Evolutionary conservation across 2,797 vertebrate species (phyloP), one percentile per base, ranked within the genome.

Genomic region (Acridotheres tristis): DNA sequence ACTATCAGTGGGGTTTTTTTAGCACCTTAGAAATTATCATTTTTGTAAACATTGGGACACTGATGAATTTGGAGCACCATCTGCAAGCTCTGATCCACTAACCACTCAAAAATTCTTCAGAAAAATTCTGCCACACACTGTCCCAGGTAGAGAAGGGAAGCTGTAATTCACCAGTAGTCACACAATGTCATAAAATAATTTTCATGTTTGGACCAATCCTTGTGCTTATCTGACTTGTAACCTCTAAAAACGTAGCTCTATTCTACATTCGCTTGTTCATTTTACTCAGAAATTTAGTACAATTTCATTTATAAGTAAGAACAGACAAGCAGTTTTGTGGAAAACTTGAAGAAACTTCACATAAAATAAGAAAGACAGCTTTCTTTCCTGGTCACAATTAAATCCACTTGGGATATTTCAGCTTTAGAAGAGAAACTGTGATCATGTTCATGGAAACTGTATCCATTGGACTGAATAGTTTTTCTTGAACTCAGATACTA

Each of bases 351-450:
- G 23, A 80, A 91, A 27, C 10, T 45, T 67, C 18, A 50, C 21
- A 20, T 17, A 40, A 68, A 88, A 19, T 17, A 87, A 66, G 7
- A 0, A 71, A 57, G 14, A 2, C 4, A 7, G 0, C 0, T 26
- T 45, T 40, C 36, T 82, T 57, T 58, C 25, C 74, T 71, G 16
- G 2, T 74, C 16, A 67, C 7, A 45, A 4, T 62, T 68, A 88
- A 59, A 80, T 50, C 13, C 19, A 62, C 17, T 51, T 15, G 32
- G 21, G 11, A 48, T 26, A 51, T 59, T 78, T 88, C 47, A 50
- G 7, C 30, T 91, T 92, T 68, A 67, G 42, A 91, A 53, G 17
- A 57, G 19, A 80, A 76, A 53, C 4, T 21, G 3, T 66, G 27
- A 77, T 78, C 86, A 32, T 87, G 7, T 10, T 80, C 9, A 57